Conservation (phyloP, 2,888 invertebrate genomes). For the Cryptocephalus moraei region DNA sequence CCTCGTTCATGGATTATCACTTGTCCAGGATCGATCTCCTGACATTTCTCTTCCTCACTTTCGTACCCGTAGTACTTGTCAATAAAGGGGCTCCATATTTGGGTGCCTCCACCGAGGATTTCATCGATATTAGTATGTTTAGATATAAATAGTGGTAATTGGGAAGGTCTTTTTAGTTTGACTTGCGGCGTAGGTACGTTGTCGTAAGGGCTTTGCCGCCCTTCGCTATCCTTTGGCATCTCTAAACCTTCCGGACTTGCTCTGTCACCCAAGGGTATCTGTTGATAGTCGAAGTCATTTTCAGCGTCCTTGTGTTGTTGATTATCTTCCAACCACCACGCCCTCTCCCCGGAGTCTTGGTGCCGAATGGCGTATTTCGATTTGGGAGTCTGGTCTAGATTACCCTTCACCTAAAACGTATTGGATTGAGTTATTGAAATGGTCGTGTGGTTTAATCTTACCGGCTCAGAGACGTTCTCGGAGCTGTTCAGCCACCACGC, state of each 20-base stretch:
- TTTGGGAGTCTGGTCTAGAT: constrained; percentile 11
- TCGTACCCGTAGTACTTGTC: constrained; percentile 41
- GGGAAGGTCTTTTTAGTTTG: constrained; percentile 28
- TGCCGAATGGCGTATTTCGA: constrained; percentile 33
- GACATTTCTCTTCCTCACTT: constrained; percentile 41
- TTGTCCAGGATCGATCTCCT: constrained; percentile 68
- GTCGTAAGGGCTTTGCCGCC: constrained; percentile 61
- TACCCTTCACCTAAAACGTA: too few species aligned
- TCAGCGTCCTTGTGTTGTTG: constrained; percentile 37
- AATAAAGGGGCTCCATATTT: constrained; percentile 55
- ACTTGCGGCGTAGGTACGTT: constrained; percentile 42
- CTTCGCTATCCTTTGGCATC: constrained; percentile 34
- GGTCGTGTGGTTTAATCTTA: not conserved
- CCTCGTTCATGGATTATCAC: constrained; percentile 63
- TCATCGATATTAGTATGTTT: constrained; percentile 84
- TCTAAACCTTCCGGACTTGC: constrained; percentile 72
- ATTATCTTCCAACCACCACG: constrained; percentile 48
- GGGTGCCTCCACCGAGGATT: constrained; percentile 57
- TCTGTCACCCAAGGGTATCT: constrained; percentile 58
- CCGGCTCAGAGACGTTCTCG: constrained; percentile 33
- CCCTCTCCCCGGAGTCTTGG: constrained; percentile 43
- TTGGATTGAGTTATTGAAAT: too few species aligned
- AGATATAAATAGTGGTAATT: constrained; percentile 61
- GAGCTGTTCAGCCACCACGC: constrained; percentile 56
- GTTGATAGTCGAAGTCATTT: constrained; percentile 28